phyloP scores from a whole-genome alignment of 1,140 invertebrate species.

The Eriocheir sinensis region DNA sequence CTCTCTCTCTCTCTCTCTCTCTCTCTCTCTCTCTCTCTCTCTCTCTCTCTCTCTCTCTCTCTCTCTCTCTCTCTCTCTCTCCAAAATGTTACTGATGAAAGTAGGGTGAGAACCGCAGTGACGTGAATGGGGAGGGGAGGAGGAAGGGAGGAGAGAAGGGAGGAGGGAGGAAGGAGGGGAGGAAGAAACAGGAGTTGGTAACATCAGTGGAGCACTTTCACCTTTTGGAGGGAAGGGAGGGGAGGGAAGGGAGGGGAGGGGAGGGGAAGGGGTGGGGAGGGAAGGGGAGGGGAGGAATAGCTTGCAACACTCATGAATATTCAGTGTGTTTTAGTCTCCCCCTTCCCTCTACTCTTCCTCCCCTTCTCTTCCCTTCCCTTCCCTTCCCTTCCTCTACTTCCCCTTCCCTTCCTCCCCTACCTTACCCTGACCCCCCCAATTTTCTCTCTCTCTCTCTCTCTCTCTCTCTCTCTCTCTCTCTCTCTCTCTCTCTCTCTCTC shows the following conservation, averaged over 20 bases:
- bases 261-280: background rate
- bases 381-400: background rate
- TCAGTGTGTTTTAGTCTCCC: background rate
- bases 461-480: background rate
- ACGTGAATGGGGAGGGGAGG: too few species aligned
- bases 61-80: background rate
- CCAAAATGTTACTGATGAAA: conserved; percentile 17
- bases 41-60: background rate
- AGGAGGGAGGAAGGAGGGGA: background rate
- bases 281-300: background rate
- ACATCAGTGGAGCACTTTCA: background rate
- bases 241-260: background rate
- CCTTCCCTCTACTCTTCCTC: background rate
- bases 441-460: conserved; percentile 5
- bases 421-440: background rate
- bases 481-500: background rate
- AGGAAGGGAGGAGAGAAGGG: too few species aligned
- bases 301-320: conserved; percentile 17
- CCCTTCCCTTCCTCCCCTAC: background rate
- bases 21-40: background rate
- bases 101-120: background rate
- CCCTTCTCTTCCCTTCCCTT: background rate
- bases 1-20: too few species aligned
- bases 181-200: background rate
- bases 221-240: background rate